Conservation (phyloP, 1,140 invertebrate species). For the Anastrepha ludens region DNA sequence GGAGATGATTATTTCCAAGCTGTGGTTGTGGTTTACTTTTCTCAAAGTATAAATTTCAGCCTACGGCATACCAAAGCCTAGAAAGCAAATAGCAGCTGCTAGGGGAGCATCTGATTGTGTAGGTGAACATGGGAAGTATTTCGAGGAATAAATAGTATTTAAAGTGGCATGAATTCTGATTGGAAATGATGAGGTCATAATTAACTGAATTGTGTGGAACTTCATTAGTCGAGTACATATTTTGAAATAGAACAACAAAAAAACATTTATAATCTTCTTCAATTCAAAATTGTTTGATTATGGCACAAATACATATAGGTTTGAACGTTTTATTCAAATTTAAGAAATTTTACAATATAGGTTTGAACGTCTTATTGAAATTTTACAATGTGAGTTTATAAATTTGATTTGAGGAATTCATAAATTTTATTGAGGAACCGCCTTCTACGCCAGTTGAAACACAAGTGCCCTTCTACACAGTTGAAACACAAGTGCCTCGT, state of each 20-base stretch:
- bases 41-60: not conserved
- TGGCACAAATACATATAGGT: not conserved
- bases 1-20: not conserved
- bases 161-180: not conserved
- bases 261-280: not conserved
- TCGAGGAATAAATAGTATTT: too few species aligned
- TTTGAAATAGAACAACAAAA: not conserved
- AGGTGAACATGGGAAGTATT: not conserved
- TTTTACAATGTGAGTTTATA: too few species aligned
- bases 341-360: too few species aligned
- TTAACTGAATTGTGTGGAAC: not conserved
- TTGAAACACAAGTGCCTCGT: too few species aligned
- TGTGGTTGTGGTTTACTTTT: constrained; percentile 9
- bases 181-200: not conserved
- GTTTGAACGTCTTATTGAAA: too few species aligned
- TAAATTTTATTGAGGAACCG: too few species aligned
- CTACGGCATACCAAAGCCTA: not conserved
- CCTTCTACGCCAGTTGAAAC: too few species aligned
- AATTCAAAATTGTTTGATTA: not conserved
- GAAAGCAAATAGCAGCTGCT: not conserved
- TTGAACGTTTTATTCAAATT: too few species aligned
- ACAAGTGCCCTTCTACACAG: too few species aligned
- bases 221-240: not conserved
- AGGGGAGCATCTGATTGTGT: too few species aligned
- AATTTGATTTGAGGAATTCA: too few species aligned